Evolutionary conservation across 2,888 invertebrate genomes (phyloP), one percentile per base, ranked within the genome.

Genomic region (Coenonympha arcania): DNA sequence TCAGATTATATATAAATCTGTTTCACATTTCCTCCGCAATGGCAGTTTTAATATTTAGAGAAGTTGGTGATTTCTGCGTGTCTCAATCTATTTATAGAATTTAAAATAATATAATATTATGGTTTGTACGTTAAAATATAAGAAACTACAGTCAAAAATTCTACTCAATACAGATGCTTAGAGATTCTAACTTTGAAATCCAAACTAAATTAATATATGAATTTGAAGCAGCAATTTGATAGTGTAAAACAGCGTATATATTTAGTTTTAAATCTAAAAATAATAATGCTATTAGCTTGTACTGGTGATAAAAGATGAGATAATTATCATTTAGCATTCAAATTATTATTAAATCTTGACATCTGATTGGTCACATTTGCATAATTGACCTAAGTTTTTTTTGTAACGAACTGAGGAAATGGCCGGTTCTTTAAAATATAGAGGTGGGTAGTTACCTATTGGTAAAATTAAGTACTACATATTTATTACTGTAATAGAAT

Each of bases 21-120:
- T n/a, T 52, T 52, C 47, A 50, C 52, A 52, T 49, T 41, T 41
- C 28, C 46, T 49, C 37, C 50, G 49, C 46, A 49, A 45, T 53
- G 42, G 40, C 39, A 50, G 39, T 46, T 46, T 39, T 40, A 40
- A 30, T 53, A 46, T 49, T 45, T 42, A 11, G 33, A 39, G 26
- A 39, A 34, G 40, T 43, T 50, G 43, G 18, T 26, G 31, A 44
- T 15, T 16, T 44, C 24, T 18, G 34, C 9, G 4, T 24, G 24
- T 18, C 34, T 26, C 36, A 34, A 26, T 34, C 26, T 36, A 33
- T 43, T n/a, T n/a, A n/a, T n/a, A n/a, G n/a, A n/a, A n/a, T n/a
- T 6, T 31, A 9, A 22, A 31, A 31, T 16, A 19, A 31, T 42
- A 20, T 20, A n/a, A 3, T 31, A 6, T 34, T 18, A 4, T 9